phyloP scores from a whole-genome alignment of 2,113 vertebrate species.

The Callocephalon fimbriatum region DNA sequence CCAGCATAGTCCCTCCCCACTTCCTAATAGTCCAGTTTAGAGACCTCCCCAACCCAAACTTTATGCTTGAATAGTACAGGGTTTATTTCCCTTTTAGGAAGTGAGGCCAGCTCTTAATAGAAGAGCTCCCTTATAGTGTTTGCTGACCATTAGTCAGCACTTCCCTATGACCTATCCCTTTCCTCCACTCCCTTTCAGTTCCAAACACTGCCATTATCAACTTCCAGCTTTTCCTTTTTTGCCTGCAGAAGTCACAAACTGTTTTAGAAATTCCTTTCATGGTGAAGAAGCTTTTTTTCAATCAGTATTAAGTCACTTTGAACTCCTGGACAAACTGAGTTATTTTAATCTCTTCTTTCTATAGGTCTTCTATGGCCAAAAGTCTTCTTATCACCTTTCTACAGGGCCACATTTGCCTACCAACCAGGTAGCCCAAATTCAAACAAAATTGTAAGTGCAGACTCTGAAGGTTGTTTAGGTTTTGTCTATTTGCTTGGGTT shows the following conservation, averaged over 20 bases:
- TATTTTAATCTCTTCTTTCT: not conserved
- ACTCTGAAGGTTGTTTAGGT: not conserved
- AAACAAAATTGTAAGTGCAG: not conserved
- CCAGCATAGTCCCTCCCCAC: not conserved
- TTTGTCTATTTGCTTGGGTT: not conserved
- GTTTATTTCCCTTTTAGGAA: slow-evolving; percentile 19
- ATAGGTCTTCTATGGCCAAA: not conserved
- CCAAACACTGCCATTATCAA: not conserved
- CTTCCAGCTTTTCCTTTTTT: not conserved
- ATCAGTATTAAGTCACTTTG: not conserved
- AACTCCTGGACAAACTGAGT: not conserved
- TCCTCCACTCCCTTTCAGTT: slow-evolving; percentile 22
- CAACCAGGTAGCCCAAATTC: not conserved
- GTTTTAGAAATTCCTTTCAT: not conserved
- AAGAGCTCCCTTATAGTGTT: not conserved
- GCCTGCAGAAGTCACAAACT: not conserved
- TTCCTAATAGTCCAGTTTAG: not conserved
- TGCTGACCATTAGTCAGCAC: slow-evolving; percentile 45
- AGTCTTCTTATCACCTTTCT: not conserved
- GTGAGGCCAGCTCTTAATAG: not conserved
- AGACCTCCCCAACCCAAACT: not conserved
- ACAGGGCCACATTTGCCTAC: not conserved
- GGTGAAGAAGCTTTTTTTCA: not conserved
- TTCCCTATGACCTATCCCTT: slow-evolving; percentile 42
- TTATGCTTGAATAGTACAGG: not conserved